Conservation (phyloP, 2,888 invertebrate species). For the Rhopalosiphum nymphaeae region DNA sequence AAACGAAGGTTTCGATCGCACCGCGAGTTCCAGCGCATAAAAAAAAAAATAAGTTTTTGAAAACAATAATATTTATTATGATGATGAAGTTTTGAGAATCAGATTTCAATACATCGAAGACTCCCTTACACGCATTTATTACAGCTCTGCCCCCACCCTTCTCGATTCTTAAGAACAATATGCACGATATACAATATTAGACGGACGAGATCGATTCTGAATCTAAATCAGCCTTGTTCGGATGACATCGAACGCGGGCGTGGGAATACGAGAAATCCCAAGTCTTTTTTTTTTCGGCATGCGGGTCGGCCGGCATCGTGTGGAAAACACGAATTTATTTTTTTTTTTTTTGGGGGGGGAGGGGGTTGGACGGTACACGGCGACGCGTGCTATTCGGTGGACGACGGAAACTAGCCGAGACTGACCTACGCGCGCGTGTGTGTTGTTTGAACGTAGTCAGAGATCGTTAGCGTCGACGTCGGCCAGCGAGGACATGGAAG, state of each 20-base stretch:
- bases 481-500: conserved; percentile 67
- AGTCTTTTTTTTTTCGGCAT: neutral
- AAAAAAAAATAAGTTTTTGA: neutral
- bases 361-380: neutral
- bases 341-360: neutral
- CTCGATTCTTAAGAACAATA: neutral
- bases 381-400: conserved; percentile 37
- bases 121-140: neutral
- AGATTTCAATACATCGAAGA: neutral
- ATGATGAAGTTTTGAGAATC: neutral
- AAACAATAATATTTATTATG: neutral
- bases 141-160: fast-evolving
- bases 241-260: neutral
- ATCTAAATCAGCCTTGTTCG: neutral
- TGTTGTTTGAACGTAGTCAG: conserved; percentile 72
- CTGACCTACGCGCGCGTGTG: conserved; percentile 66
- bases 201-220: neutral
- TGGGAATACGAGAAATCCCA: neutral
- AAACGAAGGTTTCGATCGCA: neutral
- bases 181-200: neutral
- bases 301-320: fast-evolving
- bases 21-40: neutral
- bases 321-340: neutral
- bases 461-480: conserved; percentile 66
- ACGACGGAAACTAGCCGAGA: neutral